These are phyloP conservation scores for Sipha maydis DNA, from an alignment of 2,888 invertebrate species.

Conservation along the genomic window DNA sequence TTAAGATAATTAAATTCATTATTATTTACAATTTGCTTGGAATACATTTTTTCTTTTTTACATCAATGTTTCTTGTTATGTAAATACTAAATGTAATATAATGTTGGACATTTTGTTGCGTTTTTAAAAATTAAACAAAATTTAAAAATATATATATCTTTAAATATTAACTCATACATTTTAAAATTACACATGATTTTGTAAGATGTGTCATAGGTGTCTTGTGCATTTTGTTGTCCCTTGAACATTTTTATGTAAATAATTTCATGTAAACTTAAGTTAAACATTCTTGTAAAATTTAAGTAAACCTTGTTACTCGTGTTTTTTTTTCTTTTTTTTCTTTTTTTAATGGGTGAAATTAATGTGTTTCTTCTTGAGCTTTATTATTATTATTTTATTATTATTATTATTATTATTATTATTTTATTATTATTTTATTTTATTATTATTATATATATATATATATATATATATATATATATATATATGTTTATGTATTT, in stretches of 20 bases:
- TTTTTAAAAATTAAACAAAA: slow-evolving; percentile 56
- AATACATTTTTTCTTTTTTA: slow-evolving; percentile 52
- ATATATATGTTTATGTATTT: slow-evolving; percentile 24
- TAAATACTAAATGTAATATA: slow-evolving; percentile 59
- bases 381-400: slow-evolving; percentile 61
- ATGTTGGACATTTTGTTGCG: slow-evolving; percentile 61
- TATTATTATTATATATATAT: slow-evolving; percentile 31
- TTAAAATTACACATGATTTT: slow-evolving; percentile 56
- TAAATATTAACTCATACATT: slow-evolving; percentile 37
- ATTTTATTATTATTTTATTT: slow-evolving; percentile 41
- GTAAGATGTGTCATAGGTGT: slow-evolving; percentile 60
- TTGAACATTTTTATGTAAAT: slow-evolving; percentile 61
- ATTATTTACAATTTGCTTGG: slow-evolving; percentile 50
- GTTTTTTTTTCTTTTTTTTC: slow-evolving; percentile 54
- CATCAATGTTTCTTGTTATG: slow-evolving; percentile 62
- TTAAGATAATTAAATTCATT: slow-evolving; percentile 54
- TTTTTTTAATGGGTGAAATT: slow-evolving; percentile 50
- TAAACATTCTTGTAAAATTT: slow-evolving; percentile 61
- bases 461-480: slow-evolving; percentile 31
- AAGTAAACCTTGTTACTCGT: slow-evolving; percentile 61
- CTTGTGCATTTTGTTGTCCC: slow-evolving; percentile 62
- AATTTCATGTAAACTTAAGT: slow-evolving; percentile 58
- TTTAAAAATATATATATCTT: slow-evolving; percentile 44
- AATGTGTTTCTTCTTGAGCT: slow-evolving; percentile 61
- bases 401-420: slow-evolving; percentile 49